Evolutionary conservation across 2,888 invertebrate genomes (phyloP).

Genomic region (Nycteola revayana): DNA sequence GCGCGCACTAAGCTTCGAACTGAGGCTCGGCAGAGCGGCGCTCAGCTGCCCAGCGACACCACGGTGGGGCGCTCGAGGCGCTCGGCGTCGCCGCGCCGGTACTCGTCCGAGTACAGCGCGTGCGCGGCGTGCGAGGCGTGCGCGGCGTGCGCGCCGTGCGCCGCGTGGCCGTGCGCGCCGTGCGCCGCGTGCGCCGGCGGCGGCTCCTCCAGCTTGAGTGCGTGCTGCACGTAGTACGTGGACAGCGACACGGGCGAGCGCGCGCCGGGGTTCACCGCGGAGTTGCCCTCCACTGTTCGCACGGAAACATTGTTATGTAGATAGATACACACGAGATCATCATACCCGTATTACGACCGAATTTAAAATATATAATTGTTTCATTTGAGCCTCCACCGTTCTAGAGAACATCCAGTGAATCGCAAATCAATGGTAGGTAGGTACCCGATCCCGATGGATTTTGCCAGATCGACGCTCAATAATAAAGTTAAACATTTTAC

Average conservation of each 20-base stretch:
- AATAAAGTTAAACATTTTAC: too few species aligned
- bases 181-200: slow-evolving; percentile 42
- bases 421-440: too few species aligned
- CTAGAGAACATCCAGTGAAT: too few species aligned
- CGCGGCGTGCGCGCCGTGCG: slow-evolving; percentile 19
- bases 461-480: too few species aligned
- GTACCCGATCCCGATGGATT: too few species aligned
- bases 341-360: too few species aligned
- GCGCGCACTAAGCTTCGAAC: slow-evolving; percentile 3
- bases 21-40: slow-evolving; percentile 29
- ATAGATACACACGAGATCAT: too few species aligned
- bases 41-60: slow-evolving; percentile 77
- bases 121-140: slow-evolving; percentile 51
- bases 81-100: slow-evolving; percentile 41
- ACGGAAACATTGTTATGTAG: too few species aligned
- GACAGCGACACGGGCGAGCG: slow-evolving; percentile 51
- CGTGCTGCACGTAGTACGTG: slow-evolving; percentile 58
- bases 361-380: too few species aligned
- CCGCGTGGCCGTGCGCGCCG: slow-evolving; percentile 33
- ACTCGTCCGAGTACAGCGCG: slow-evolving; percentile 36
- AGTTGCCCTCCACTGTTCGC: slow-evolving; percentile 22
- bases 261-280: slow-evolving; percentile 31
- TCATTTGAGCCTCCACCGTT: too few species aligned
- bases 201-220: slow-evolving; percentile 65
- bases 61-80: slow-evolving; percentile 77